Conservation (phyloP, 2,113 vertebrate genomes). For the Pelecanus crispus region DNA sequence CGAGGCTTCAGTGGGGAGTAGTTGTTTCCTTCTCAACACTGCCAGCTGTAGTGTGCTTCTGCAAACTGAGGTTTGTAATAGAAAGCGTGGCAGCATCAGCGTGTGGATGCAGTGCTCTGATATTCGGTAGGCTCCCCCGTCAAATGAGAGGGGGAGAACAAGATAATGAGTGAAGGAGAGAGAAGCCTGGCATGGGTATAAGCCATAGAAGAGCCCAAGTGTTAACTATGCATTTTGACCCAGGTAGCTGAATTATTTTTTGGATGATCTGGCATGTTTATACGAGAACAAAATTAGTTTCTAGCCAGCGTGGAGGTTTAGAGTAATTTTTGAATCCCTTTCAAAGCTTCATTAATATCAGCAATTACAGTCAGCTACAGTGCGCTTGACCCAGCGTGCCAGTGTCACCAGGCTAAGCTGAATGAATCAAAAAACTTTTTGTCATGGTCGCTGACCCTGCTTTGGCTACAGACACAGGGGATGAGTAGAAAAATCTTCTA, state of each 20-base stretch:
- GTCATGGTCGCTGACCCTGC: background rate
- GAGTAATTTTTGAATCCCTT: constrained; percentile 56
- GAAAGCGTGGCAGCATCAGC: background rate
- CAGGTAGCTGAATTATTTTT: constrained; percentile 50
- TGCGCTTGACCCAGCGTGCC: constrained; percentile 10
- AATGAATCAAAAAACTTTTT: constrained; percentile 28
- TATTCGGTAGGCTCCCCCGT: background rate
- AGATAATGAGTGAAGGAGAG: constrained; percentile 11
- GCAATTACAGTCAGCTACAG: constrained; percentile 56
- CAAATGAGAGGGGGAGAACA: constrained; percentile 1
- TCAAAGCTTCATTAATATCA: constrained; percentile 60
- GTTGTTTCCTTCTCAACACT: background rate
- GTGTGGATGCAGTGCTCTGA: background rate
- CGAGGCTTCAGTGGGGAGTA: background rate
- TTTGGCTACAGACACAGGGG: background rate
- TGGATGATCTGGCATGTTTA: constrained; percentile 55
- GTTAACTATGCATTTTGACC: constrained; percentile 27
- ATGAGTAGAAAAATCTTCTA: background rate
- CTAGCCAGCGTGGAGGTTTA: constrained; percentile 37
- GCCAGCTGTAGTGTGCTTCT: background rate
- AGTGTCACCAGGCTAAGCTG: constrained; percentile 35
- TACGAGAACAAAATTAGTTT: constrained; percentile 63
- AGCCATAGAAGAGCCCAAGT: constrained; percentile 16
- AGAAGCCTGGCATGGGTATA: background rate
- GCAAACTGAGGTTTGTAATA: background rate